phyloP scores from a whole-genome alignment of 2,113 vertebrate species.

The Corythornis vintsioides region DNA sequence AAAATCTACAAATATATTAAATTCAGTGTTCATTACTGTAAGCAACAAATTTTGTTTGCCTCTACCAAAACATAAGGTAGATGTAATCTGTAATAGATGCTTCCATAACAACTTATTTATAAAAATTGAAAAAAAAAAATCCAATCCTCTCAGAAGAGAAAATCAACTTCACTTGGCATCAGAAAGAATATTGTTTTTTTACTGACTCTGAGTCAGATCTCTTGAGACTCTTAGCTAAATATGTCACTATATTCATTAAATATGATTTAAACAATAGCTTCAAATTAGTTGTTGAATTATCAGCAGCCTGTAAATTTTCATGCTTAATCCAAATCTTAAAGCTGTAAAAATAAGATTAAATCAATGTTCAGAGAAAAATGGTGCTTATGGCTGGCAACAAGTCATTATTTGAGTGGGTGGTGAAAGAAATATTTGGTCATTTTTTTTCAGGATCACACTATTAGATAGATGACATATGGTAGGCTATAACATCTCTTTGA shows the following conservation, averaged over 20 bases:
- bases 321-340: not conserved
- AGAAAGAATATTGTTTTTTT: not conserved
- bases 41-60: not conserved
- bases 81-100: not conserved
- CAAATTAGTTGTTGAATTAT: conserved; percentile 27
- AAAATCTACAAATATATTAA: not conserved
- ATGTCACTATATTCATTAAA: conserved; percentile 35
- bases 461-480: not conserved
- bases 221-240: conserved; percentile 13
- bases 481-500: not conserved
- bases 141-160: not conserved
- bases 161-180: conserved; percentile 1
- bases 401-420: not conserved
- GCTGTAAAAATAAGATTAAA: not conserved
- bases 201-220: conserved; percentile 12
- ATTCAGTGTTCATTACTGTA: not conserved
- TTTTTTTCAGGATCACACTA: not conserved
- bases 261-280: conserved; percentile 31
- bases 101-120: not conserved
- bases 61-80: not conserved
- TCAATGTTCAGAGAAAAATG: not conserved
- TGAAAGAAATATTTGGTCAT: not conserved
- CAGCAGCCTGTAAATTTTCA: not conserved
- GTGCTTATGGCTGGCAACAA: not conserved
- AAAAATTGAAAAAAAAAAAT: not conserved